Percentiles rank a stretch among this genome's conserved stretches.
Conservation (phyloP, 2,888 invertebrate genomes). For the Tetramorium bicarinatum region DNA sequence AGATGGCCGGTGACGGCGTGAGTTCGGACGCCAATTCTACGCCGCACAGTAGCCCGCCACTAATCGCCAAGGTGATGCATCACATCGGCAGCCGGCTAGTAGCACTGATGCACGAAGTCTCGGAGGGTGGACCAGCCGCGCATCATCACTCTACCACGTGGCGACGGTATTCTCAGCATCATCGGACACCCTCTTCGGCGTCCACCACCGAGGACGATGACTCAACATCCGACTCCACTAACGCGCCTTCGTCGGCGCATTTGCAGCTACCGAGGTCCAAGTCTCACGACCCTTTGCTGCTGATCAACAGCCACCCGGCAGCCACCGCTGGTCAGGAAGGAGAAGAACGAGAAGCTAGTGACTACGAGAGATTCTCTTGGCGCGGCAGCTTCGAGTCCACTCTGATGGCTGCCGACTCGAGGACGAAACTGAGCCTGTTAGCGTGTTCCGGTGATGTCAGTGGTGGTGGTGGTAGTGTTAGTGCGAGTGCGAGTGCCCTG, state of each 20-base stretch:
- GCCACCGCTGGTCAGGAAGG: constrained; percentile 80
- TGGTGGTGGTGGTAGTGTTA: constrained; percentile 88
- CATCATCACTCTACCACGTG: constrained; percentile 88
- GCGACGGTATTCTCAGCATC: constrained; percentile 88
- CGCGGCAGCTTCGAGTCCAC: constrained; percentile 97
- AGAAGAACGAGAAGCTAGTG: constrained; percentile 90
- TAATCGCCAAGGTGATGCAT: constrained; percentile 96
- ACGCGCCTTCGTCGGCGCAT: constrained; percentile 86
- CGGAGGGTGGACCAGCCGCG: constrained; percentile 89
- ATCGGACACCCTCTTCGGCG: constrained; percentile 88
- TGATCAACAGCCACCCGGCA: constrained; percentile 82
- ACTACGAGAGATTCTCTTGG: constrained; percentile 96
- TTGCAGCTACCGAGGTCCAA: constrained; percentile 91
- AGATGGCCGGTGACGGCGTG: constrained; percentile 89
- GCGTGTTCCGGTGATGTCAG: constrained; percentile 88
- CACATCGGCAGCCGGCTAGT: constrained; percentile 95
- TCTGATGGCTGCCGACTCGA: constrained; percentile 94
- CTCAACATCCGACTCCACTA: constrained; percentile 90
- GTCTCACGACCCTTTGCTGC: constrained; percentile 91
- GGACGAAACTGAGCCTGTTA: constrained; percentile 91
- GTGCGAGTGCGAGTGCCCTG: constrained; percentile 89
- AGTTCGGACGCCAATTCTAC: constrained; percentile 87
- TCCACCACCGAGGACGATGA: constrained; percentile 91
- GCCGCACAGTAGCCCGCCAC: constrained; percentile 92
- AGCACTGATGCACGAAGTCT: constrained; percentile 97